Evolutionary conservation across 1,140 invertebrate species (phyloP).

Genomic region (Druon quercuslanigerum): DNA sequence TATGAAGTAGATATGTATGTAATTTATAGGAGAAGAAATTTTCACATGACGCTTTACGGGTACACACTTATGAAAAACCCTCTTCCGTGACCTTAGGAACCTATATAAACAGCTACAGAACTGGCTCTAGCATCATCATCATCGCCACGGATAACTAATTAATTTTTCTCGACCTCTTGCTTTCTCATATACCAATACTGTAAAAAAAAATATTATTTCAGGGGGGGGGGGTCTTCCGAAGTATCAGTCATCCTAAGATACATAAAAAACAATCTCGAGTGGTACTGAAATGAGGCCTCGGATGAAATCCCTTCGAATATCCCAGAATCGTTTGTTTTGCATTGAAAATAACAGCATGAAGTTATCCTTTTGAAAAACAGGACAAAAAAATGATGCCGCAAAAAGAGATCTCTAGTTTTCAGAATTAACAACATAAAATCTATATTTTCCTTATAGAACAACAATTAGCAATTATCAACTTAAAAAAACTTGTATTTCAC

Average conservation of each 20-base stretch:
- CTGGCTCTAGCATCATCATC: background rate
- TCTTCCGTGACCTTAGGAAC: slow-evolving; percentile 11
- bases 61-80: background rate
- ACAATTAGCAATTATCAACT: background rate
- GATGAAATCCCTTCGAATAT: too few species aligned
- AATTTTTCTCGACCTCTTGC: background rate
- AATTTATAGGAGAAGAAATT: background rate
- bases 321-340: too few species aligned
- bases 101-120: slow-evolving; percentile 12
- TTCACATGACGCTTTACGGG: background rate
- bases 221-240: too few species aligned
- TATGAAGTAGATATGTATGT: background rate
- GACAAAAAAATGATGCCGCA: too few species aligned
- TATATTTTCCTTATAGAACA: background rate
- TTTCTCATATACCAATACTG: background rate
- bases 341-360: too few species aligned
- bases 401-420: too few species aligned
- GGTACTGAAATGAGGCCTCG: too few species aligned
- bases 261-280: too few species aligned
- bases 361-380: too few species aligned
- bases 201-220: too few species aligned
- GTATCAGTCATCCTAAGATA: too few species aligned
- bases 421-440: background rate
- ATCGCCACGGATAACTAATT: background rate
- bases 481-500: background rate